Conservation (phyloP, 2,797 vertebrate genomes). For the Parambassis ranga region DNA sequence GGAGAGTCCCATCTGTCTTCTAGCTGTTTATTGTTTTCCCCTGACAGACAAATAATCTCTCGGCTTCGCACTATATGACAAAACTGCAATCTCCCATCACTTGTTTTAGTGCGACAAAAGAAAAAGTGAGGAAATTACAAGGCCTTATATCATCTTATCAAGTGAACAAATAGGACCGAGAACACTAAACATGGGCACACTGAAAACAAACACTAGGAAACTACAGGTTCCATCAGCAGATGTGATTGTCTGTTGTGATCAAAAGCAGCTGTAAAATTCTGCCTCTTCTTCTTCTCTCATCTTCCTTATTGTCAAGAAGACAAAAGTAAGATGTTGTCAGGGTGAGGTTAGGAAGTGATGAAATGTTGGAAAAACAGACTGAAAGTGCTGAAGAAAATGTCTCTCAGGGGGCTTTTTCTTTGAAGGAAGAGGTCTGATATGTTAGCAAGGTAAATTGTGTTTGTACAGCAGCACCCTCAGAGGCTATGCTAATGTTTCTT, state of each 20-base stretch:
- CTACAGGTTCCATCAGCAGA: background rate
- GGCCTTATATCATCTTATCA: background rate
- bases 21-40: slow-evolving; percentile 46
- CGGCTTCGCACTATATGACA: background rate
- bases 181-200: background rate
- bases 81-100: background rate
- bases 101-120: background rate
- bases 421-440: slow-evolving; percentile 43
- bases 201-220: background rate
- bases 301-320: slow-evolving; percentile 24
- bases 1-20: slow-evolving; percentile 41
- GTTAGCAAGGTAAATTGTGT: slow-evolving; percentile 49
- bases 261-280: background rate
- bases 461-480: slow-evolving; percentile 26
- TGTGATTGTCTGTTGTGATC: background rate
- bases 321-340: slow-evolving; percentile 43
- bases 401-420: slow-evolving; percentile 29
- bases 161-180: background rate
- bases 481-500: slow-evolving; percentile 16
- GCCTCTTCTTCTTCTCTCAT: background rate
- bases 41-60: slow-evolving; percentile 45
- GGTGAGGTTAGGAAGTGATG: slow-evolving; percentile 33
- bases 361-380: slow-evolving; percentile 28
- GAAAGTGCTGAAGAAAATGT: slow-evolving; percentile 18
- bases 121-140: background rate